Base-by-base conservation (phyloP, 2,888 invertebrate species). In the Tineola bisselliella region DNA sequence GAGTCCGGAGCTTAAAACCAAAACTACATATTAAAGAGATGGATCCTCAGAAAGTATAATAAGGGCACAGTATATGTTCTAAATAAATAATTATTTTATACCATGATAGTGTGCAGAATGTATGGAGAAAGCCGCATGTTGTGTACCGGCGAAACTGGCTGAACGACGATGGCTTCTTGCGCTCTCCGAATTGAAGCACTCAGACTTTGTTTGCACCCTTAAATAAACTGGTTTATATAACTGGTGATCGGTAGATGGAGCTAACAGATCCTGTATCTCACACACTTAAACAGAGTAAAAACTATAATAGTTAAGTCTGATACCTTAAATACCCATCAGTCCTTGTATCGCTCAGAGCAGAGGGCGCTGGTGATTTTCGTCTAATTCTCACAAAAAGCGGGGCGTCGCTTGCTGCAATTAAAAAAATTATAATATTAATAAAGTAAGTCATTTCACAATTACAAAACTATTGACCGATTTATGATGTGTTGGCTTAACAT, bases 141-240 rank as follows among this genome's bases (percentile, higher is more conserved):
- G 79, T 0, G 83, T 81, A 44, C 86, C 86, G 0, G 84, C 87
- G 68, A 84, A 88, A 63, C 87, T 87, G 0, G 87, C 87, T 0
- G 88, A 88, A 1, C 87, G 74, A 0, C 81, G 74, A 65, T 88
- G 87, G 0, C 81, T 71, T 1, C 65, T 25, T n/a, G 59, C 19
- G n/a, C 8, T 8, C 12, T 30, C 25, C 10, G n/a, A n/a, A 18
- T 30, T 25, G 25, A n/a, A 6, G 17, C 25, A 11, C 33, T 66
- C 66, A 10, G 65, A 64, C 38, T 63, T 62, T n/a, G 65, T 69
- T 38, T 77, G 72, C 57, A 77, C 70, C 69, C 79, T 79, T 67
- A 0, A 58, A 62, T 1, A 19, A 44, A 43, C 25, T 4, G 6
- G 25, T 25, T 25, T 25, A 25, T 25, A 2, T 25, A 25, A 6